Evolutionary conservation across 2,888 invertebrate species (phyloP).

Genomic region (Chalcosyrphus nemorum): DNA sequence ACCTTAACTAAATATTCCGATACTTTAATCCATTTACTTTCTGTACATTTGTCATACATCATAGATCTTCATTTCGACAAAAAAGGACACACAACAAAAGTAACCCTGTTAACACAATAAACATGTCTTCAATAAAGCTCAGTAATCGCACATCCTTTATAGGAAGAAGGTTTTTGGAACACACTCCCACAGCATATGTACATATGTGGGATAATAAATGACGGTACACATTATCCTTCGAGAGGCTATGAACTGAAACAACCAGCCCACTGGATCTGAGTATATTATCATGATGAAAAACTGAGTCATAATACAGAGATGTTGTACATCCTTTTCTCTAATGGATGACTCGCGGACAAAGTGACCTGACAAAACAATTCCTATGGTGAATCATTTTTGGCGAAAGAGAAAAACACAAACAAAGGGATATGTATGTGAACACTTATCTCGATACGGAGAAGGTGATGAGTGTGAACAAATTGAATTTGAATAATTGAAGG

Average conservation of each 20-base stretch:
- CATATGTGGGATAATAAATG: background rate
- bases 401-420: background rate
- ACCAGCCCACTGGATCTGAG: background rate
- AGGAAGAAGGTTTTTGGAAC: background rate
- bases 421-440: no score
- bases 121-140: background rate
- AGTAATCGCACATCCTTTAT: background rate
- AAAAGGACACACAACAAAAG: background rate
- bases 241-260: background rate
- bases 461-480: background rate
- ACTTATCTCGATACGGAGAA: background rate
- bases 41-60: background rate
- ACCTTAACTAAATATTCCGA: background rate
- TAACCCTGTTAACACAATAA: background rate
- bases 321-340: background rate
- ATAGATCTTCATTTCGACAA: background rate
- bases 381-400: background rate
- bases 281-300: background rate
- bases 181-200: background rate
- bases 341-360: background rate
- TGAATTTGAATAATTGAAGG: constrained; percentile 7
- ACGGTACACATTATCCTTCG: background rate
- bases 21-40: background rate
- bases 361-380: background rate
- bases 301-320: constrained; percentile 1